phyloP scores from a whole-genome alignment of 2,113 vertebrate genomes.

The Emydocephalus ijimae region DNA sequence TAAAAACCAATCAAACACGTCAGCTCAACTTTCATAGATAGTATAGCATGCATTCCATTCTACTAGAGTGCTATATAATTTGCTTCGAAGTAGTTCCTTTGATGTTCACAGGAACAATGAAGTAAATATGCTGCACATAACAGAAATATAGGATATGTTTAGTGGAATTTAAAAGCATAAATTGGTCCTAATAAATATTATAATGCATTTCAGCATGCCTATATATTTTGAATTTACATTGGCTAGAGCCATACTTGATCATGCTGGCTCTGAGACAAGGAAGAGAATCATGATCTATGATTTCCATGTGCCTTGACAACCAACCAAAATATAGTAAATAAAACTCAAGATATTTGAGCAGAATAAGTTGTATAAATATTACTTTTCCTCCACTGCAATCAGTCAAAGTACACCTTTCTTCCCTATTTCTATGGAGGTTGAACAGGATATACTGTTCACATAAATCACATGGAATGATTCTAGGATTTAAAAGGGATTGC shows the following conservation, averaged over 20 bases:
- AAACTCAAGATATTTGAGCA: slow-evolving; percentile 19
- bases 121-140: not conserved
- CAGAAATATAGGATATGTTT: accelerated
- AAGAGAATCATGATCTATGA: slow-evolving; percentile 10
- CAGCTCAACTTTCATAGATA: not conserved
- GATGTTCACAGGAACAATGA: no score
- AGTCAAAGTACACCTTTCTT: slow-evolving; percentile 7
- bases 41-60: not conserved
- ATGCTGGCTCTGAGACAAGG: slow-evolving; percentile 9
- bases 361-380: not conserved
- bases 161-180: not conserved
- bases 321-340: not conserved
- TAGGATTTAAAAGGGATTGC: not conserved
- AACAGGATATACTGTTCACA: not conserved
- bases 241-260: slow-evolving; percentile 19
- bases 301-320: slow-evolving; percentile 42
- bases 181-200: not conserved
- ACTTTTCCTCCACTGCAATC: slow-evolving; percentile 3
- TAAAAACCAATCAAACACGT: not conserved
- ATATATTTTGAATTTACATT: not conserved
- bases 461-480: not conserved
- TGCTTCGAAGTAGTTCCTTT: not conserved
- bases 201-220: not conserved
- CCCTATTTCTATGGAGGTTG: slow-evolving; percentile 9
- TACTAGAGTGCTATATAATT: not conserved